Evolutionary conservation across 2,888 invertebrate genomes (phyloP).

Genomic region (Pseudococcus longispinus): DNA sequence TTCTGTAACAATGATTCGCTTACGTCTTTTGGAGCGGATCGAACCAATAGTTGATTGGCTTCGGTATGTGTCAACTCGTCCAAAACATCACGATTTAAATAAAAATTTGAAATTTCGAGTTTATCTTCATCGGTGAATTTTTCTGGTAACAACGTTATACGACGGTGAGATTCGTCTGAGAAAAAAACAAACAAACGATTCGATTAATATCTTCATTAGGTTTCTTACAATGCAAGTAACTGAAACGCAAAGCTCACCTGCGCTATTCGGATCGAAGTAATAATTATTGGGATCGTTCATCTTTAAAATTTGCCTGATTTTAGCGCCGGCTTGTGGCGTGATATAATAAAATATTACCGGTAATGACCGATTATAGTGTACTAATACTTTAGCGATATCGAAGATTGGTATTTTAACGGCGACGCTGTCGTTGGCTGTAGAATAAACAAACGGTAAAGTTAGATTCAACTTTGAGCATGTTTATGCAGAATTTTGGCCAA

Average conservation of each 20-base stretch:
- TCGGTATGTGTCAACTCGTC: slow-evolving; percentile 77
- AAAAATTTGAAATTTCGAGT: slow-evolving; percentile 61
- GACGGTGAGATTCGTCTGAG: slow-evolving; percentile 72
- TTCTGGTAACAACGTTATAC: slow-evolving; percentile 80
- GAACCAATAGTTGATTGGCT: slow-evolving; percentile 82
- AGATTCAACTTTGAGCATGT: neutral
- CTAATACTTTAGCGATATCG: slow-evolving; percentile 77
- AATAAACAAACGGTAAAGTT: neutral
- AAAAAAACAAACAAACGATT: slow-evolving; percentile 38
- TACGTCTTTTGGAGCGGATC: slow-evolving; percentile 69
- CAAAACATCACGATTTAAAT: slow-evolving; percentile 63
- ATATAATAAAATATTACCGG: slow-evolving; percentile 84
- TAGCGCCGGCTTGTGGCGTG: slow-evolving; percentile 72
- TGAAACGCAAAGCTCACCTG: slow-evolving; percentile 62
- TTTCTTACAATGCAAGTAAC: neutral
- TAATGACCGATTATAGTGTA: slow-evolving; percentile 77
- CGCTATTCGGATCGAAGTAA: slow-evolving; percentile 66
- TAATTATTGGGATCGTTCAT: slow-evolving; percentile 69
- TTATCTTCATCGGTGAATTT: slow-evolving; percentile 74
- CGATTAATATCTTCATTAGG: too few species aligned
- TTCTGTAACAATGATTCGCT: neutral
- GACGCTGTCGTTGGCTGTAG: slow-evolving; percentile 48
- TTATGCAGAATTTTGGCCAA: slow-evolving; percentile 10
- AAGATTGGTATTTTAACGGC: slow-evolving; percentile 72
- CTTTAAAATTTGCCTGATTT: slow-evolving; percentile 74